Evolutionary conservation across 2,113 vertebrate genomes (phyloP).

Genomic region (Steatornis caripensis): DNA sequence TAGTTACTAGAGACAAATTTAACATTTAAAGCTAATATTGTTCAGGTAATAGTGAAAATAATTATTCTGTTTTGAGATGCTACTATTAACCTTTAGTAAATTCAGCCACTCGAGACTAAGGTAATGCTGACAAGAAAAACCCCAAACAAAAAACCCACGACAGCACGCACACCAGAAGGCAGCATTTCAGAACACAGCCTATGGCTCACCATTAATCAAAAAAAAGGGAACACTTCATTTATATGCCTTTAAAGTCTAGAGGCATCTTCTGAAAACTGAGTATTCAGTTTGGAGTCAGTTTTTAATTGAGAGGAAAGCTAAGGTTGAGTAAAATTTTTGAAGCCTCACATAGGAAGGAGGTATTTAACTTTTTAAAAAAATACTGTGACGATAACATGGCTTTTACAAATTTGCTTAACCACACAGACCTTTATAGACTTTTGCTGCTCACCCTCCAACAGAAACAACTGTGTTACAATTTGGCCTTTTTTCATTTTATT

Average conservation of each 20-base stretch:
- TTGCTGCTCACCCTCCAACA: not conserved
- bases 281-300: not conserved
- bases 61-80: not conserved
- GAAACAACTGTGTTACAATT: not conserved
- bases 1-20: not conserved
- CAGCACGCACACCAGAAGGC: not conserved
- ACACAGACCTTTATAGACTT: not conserved
- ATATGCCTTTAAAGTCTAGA: not conserved
- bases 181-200: not conserved
- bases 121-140: not conserved
- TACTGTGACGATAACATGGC: not conserved
- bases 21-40: not conserved
- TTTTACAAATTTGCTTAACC: not conserved
- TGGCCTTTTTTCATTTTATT: constrained; percentile 42
- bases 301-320: not conserved
- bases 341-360: not conserved
- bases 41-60: not conserved
- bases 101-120: not conserved
- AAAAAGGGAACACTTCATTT: not conserved
- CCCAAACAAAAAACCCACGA: not conserved
- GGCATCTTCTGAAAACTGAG: not conserved
- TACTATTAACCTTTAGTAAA: not conserved
- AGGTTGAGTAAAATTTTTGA: not conserved
- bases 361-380: not conserved
- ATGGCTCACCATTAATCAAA: not conserved